These are phyloP conservation scores for Aleiodes leptofemur DNA, from an alignment of 2,888 invertebrate genomes.

Conservation along the genomic window DNA sequence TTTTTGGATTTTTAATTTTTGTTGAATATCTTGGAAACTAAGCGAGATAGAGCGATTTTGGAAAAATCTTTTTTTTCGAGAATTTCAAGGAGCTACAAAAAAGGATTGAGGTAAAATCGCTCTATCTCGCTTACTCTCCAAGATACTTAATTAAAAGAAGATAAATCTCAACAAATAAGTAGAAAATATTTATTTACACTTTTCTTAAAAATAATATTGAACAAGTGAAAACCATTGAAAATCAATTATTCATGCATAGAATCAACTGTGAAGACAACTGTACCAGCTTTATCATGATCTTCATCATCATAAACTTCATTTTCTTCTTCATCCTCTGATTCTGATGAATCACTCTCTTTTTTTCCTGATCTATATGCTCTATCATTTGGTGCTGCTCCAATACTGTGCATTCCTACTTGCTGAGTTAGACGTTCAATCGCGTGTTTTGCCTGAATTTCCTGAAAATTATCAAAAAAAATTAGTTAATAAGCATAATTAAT, in stretches of 20 bases:
- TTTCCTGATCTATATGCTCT: constrained; percentile 74
- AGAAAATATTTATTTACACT: constrained; percentile 42
- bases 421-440: constrained; percentile 78
- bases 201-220: not conserved
- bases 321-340: constrained; percentile 76
- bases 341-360: constrained; percentile 64
- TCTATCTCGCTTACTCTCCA: too few relatives aligned
- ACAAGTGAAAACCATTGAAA: not conserved
- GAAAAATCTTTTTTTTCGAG: too few relatives aligned
- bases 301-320: constrained; percentile 78
- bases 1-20: too few relatives aligned
- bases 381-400: constrained; percentile 71
- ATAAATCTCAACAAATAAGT: too few relatives aligned
- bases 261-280: constrained; percentile 76
- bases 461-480: not conserved
- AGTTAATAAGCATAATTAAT: too few relatives aligned
- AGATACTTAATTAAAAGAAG: too few relatives aligned
- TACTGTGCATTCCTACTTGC: constrained; percentile 73
- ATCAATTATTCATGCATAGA: constrained; percentile 57
- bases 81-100: too few relatives aligned
- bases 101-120: too few relatives aligned
- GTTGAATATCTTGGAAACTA: too few relatives aligned
- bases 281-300: constrained; percentile 77
- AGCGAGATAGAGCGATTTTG: too few relatives aligned
- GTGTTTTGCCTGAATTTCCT: constrained; percentile 78